Base-by-base conservation (phyloP, 1,140 invertebrate species). In the Procambarus virginalis region DNA sequence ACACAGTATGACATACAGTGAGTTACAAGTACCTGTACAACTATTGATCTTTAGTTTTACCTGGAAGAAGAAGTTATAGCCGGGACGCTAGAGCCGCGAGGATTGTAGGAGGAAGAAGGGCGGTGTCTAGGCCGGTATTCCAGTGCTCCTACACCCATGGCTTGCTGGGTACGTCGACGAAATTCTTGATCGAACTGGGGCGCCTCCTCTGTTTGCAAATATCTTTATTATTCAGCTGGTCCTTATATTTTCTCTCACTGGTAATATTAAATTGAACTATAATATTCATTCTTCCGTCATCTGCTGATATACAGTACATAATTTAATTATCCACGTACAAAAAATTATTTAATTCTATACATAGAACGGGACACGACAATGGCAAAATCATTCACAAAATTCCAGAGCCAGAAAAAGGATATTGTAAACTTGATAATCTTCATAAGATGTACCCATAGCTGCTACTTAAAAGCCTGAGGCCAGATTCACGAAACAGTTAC, bases 41-140 rank as follows among this genome's bases (percentile, higher is more conserved):
- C 34, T 34, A 51, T 10, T 22, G 49, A 55, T 22, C 10, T 80
- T 4, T 34, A 70, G 22, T 22, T 70, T 70, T 70, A 70, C 68
- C 68, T 70, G 70, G 70, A 55, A 49, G 85, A 87, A 22, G 73
- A 80, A 49, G 60, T 77, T 20, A 87, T 80, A 55, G 85, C 85
- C 20, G 85, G 85, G 10, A 70, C 77, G 14, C 48, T 70, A 34
- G 78, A 22, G 48, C 20, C 58, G 6, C 85, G 73, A 51, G 60
- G 84, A 20, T 49, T 79, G 60, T 87, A 80, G 14, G 85, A 80
- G 17, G 77, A 20, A n/a, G 85, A 87, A 17, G 77, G n/a, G 60
- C 78, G 78, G 60, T 80, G 58, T 78, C 76, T 51, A 60, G 77
- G 85, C 60, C 85, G 77, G 77, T 87, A 87, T 1, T 87, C 85